Evolutionary conservation across 2,797 vertebrate genomes (phyloP).

Genomic region (Botia almorhae): DNA sequence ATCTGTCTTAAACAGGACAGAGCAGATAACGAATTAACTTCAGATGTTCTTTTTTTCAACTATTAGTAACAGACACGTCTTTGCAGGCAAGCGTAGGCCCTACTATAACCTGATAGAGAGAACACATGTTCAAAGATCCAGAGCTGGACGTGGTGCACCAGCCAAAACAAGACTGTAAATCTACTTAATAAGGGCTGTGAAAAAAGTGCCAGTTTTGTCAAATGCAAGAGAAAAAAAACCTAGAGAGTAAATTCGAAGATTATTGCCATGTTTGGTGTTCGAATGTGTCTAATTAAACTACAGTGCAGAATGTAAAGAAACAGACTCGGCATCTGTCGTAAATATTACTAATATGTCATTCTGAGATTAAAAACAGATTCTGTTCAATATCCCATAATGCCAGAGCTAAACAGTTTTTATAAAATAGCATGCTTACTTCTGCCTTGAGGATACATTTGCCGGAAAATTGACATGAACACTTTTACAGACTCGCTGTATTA

Average conservation of each 20-base stretch:
- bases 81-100: conserved; percentile 6
- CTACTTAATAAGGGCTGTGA: conserved; percentile 47
- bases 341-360: conserved; percentile 34
- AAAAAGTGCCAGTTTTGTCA: conserved; percentile 49
- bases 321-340: conserved; percentile 36
- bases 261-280: conserved; percentile 33
- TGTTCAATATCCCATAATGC: conserved; percentile 45
- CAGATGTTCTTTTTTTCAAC: conserved; percentile 45
- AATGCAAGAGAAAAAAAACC: conserved; percentile 27
- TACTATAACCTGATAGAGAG: conserved; percentile 48
- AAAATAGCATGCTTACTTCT: conserved; percentile 35
- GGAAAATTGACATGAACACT: conserved; percentile 48
- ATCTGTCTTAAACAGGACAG: conserved; percentile 33
- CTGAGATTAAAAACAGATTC: conserved; percentile 51
- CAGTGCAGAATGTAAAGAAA: conserved; percentile 28
- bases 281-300: conserved; percentile 53
- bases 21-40: conserved; percentile 51
- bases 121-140: conserved; percentile 39
- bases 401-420: conserved; percentile 51
- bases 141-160: conserved; percentile 16
- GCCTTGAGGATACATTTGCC: conserved; percentile 37
- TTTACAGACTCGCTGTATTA: conserved; percentile 43
- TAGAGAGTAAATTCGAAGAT: conserved; percentile 42
- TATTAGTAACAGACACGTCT: conserved; percentile 36
- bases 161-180: conserved; percentile 62